Conservation (phyloP, 2,888 invertebrate genomes). For the Amiota mariae region DNA sequence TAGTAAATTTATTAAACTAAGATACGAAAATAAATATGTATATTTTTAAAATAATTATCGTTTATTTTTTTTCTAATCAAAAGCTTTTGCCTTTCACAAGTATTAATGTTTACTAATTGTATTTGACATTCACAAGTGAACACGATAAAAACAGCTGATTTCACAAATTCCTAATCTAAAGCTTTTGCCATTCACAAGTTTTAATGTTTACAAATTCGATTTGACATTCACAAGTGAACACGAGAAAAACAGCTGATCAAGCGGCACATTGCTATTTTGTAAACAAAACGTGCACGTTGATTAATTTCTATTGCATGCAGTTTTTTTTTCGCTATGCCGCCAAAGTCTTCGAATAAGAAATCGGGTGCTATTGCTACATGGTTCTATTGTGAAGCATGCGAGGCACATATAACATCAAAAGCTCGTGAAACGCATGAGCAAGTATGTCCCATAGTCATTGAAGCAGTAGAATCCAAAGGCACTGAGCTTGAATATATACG, state of each 20-base stretch:
- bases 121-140: too few relatives aligned
- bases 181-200: too few relatives aligned
- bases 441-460: conserved; percentile 53
- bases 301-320: not conserved
- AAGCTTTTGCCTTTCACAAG: too few relatives aligned
- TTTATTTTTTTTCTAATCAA: not conserved
- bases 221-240: too few relatives aligned
- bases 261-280: conserved; percentile 9
- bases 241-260: too few relatives aligned
- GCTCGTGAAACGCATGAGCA: conserved; percentile 67
- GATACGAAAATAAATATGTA: too few relatives aligned
- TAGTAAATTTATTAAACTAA: too few relatives aligned
- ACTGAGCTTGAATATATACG: conserved; percentile 59
- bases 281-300: conserved; percentile 46
- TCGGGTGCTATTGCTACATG: conserved; percentile 60
- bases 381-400: conserved; percentile 70
- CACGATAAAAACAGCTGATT: too few relatives aligned
- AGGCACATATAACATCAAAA: conserved; percentile 62
- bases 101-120: too few relatives aligned
- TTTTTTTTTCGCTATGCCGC: conserved; percentile 60
- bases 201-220: too few relatives aligned
- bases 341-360: conserved; percentile 70
- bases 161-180: not conserved
- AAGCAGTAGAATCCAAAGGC: conserved; percentile 19
- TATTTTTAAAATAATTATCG: too few relatives aligned